Evolutionary conservation across 2,888 invertebrate species (phyloP), one percentile per base, ranked within the genome.

Genomic region (Endotricha flammealis): DNA sequence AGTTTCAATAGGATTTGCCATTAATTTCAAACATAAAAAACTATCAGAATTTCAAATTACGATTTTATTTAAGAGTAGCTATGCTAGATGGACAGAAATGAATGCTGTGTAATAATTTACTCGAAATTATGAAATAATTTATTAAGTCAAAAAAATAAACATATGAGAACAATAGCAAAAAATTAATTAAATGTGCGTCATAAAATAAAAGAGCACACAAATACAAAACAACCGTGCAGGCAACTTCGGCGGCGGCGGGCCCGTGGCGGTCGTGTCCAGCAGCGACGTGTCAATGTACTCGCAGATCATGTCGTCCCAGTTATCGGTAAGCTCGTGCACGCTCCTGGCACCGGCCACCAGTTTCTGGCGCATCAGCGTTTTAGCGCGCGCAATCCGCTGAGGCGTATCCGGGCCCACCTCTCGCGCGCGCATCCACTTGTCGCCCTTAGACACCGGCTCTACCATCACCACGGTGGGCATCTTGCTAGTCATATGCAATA

Each of bases 291-390:
- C 83, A 9, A 85, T 59, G 42, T 83, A 82, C 42, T 85, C 85
- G 43, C 85, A 85, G 3, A 85, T 55, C 46, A 73, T 42, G 1
- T 77, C 73, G 32, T 82, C 81, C 82, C 82, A 82, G 44, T 83
- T 67, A 9, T 75, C 71, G 0, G 76, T 75, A 1, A 83, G 63
- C 4, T 82, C 81, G n/a, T 67, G 65, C 5, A 82, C 70, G 36
- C 44, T 65, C 13, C 57, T 66, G 1, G 82, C 74, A 11, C 60
- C 53, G 0, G 71, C 53, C 1, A 83, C 58, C 14, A 85, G 52
- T 39, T 80, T 80, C 5, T 60, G 62, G 2, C 81, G 64, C 81
- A 85, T 81, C 11, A 83, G 43, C 1, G 52, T 61, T 43, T 78
- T 79, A 7, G 78, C 80, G n/a, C 47, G 50, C 0, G 54, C 56